A percentile compares a stretch with the other conserved stretches of the same genome.
These are phyloP conservation scores for Liodrosophila aerea DNA, from an alignment of 2,888 invertebrate genomes.

Conservation along the genomic window DNA sequence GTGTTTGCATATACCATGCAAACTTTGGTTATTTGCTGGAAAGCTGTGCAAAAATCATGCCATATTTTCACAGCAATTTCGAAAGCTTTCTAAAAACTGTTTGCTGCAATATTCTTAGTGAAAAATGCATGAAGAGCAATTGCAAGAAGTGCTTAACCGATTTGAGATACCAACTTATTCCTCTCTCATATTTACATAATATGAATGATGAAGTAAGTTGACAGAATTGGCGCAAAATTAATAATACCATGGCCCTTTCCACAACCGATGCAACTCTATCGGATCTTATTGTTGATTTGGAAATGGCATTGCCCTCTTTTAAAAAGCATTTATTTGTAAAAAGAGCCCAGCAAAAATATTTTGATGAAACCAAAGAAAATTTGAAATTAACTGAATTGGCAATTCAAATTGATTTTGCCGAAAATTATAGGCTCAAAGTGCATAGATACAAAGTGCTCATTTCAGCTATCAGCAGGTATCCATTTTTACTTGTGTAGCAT, in stretches of 20 bases:
- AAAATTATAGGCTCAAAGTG: no score
- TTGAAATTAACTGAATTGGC: no score
- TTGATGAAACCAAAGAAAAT: no score
- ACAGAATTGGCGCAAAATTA: slow-evolving; percentile 1
- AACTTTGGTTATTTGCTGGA: no score
- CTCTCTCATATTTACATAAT: slow-evolving; percentile 5
- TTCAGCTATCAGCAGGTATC: no score
- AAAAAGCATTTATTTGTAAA: not conserved
- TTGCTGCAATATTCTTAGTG: slow-evolving; percentile 5
- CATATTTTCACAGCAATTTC: not conserved
- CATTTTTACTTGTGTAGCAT: no score
- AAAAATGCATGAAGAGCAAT: slow-evolving; percentile 4
- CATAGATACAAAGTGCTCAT: no score
- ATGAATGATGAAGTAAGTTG: no score
- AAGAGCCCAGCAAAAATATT: no score
- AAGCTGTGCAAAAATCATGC: slow-evolving; percentile 2
- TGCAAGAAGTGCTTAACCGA: slow-evolving; percentile 1
- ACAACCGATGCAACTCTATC: slow-evolving; percentile 1
- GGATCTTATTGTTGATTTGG: not conserved
- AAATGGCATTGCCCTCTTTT: not conserved
- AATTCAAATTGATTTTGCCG: no score
- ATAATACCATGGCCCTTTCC: not conserved
- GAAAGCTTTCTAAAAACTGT: slow-evolving; percentile 1
- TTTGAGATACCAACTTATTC: slow-evolving; percentile 5
- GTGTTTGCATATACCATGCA: no score